These are phyloP conservation scores for Drosophila arawakana DNA, from an alignment of 1,140 invertebrate genomes.

Conservation along the genomic window DNA sequence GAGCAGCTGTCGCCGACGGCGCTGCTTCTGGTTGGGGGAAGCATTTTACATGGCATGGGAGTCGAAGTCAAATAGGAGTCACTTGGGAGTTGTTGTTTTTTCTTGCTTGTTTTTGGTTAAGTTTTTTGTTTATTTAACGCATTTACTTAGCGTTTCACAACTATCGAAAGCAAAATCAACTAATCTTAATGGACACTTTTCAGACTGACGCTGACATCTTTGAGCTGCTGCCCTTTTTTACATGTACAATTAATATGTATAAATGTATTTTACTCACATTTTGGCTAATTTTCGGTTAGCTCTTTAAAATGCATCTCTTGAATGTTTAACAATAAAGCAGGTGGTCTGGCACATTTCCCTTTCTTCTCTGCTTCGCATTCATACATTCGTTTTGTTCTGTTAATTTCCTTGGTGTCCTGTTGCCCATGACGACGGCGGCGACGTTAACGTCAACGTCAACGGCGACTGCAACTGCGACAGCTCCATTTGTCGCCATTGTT, in stretches of 20 bases:
- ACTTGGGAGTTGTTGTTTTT: background rate
- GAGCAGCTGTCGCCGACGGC: conserved; percentile 23
- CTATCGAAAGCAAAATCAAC: conserved; percentile 79
- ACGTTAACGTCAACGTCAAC: conserved; percentile 15
- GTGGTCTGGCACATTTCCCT: conserved; percentile 18
- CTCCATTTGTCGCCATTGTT: conserved; percentile 77
- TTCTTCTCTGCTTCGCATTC: conserved; percentile 24
- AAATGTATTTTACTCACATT: conserved; percentile 15
- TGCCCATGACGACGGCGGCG: conserved; percentile 63
- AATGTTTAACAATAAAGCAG: conserved; percentile 8
- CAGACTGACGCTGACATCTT: conserved; percentile 68
- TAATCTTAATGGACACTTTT: conserved; percentile 80
- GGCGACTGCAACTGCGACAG: conserved; percentile 44
- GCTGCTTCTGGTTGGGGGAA: conserved; percentile 68
- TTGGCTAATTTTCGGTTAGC: conserved; percentile 35
- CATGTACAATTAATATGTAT: conserved; percentile 26
- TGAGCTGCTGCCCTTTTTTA: conserved; percentile 40
- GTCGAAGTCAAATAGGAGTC: background rate
- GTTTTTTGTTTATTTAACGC: conserved; percentile 71
- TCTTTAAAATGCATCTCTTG: conserved; percentile 39
- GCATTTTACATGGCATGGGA: conserved; percentile 53
- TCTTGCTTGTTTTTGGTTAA: conserved; percentile 7
- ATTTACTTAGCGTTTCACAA: conserved; percentile 70
- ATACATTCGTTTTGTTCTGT: conserved; percentile 64
- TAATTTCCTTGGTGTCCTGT: conserved; percentile 78